These are phyloP conservation scores for Lepus europaeus DNA, from an alignment of 2,113 vertebrate species.

Conservation along the genomic window DNA sequence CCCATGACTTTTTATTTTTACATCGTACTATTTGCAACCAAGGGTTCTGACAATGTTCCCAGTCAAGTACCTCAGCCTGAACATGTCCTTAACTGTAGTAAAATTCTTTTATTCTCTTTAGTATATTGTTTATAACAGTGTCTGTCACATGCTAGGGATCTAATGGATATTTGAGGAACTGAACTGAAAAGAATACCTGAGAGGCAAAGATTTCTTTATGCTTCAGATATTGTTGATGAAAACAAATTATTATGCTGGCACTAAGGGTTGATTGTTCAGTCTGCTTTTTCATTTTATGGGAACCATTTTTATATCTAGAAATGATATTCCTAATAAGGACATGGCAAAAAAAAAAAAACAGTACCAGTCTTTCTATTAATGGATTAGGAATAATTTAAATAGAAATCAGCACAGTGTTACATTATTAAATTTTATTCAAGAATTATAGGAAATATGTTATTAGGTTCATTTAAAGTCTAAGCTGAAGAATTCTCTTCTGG, in stretches of 20 bases:
- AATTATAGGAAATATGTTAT: constrained; percentile 82
- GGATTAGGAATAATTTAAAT: constrained; percentile 81
- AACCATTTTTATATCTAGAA: constrained; percentile 75
- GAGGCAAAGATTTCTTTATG: constrained; percentile 55
- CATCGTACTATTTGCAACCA: neutral
- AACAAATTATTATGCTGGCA: constrained; percentile 43
- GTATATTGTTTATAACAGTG: neutral
- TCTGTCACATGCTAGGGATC: neutral
- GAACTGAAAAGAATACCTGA: constrained; percentile 16
- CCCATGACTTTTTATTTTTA: neutral
- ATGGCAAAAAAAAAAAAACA: constrained; percentile 73
- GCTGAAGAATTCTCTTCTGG: constrained; percentile 89
- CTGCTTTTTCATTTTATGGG: constrained; percentile 76
- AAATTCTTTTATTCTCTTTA: neutral
- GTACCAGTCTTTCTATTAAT: constrained; percentile 78
- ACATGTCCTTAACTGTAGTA: constrained; percentile 39
- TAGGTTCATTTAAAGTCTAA: constrained; percentile 79
- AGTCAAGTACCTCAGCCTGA: neutral
- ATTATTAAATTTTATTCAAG: constrained; percentile 80
- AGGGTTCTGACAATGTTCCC: constrained; percentile 50
- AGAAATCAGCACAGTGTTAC: constrained; percentile 68
- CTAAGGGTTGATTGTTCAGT: constrained; percentile 53
- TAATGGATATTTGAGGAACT: neutral
- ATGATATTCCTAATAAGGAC: constrained; percentile 80
- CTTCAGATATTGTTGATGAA: constrained; percentile 59